phyloP scores from a whole-genome alignment of 2,797 vertebrate species.

The Merluccius polli region DNA sequence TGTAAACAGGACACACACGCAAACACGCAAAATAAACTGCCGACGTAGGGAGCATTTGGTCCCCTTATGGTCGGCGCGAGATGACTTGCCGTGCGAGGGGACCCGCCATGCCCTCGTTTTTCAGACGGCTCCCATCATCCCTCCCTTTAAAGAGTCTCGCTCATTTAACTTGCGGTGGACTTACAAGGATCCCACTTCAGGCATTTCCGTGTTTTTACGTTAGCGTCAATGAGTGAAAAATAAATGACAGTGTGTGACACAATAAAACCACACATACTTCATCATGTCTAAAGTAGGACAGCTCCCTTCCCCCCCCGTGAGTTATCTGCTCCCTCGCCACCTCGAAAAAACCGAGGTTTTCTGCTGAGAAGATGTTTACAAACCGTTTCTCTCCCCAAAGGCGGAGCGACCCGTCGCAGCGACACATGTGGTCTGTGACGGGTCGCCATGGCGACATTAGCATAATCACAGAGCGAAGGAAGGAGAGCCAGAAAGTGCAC shows the following conservation, averaged over 20 bases:
- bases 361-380: background rate
- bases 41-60: background rate
- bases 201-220: background rate
- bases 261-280: no score
- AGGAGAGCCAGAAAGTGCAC: conserved; percentile 24
- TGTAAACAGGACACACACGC: background rate
- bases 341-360: background rate
- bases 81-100: no score
- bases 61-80: background rate
- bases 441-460: conserved; percentile 27
- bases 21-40: background rate
- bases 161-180: no score
- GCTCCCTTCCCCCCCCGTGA: no score
- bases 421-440: conserved; percentile 19
- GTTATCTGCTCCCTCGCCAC: background rate
- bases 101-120: no score
- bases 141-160: no score
- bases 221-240: background rate
- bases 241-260: background rate
- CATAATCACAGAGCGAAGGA: conserved; percentile 12
- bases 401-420: conserved; percentile 6
- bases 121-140: no score
- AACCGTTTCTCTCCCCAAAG: background rate
- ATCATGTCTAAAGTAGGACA: no score
- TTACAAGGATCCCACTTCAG: no score